phyloP scores from a whole-genome alignment of 1,140 invertebrate genomes.

The Ooceraea biroi region DNA sequence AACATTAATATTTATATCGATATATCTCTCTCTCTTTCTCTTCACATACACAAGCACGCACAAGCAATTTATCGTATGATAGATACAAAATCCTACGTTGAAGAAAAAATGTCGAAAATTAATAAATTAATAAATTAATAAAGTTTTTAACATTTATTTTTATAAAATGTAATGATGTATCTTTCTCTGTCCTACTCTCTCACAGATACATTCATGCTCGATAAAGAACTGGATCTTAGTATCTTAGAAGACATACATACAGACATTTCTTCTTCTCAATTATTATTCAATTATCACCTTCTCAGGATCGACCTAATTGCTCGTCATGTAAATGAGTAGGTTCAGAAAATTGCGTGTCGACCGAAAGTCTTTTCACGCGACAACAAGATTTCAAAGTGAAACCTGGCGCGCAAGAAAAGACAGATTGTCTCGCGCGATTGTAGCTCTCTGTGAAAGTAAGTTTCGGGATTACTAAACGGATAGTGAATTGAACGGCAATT shows the following conservation, averaged over 20 bases:
- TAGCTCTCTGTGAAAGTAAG: constrained; percentile 58
- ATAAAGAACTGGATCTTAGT: background rate
- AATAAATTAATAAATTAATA: no score
- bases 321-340: constrained; percentile 1
- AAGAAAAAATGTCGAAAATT: no score
- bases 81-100: no score
- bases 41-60: no score
- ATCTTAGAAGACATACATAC: no score
- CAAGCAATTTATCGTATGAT: no score
- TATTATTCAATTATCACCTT: background rate
- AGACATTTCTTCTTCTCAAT: constrained; percentile 9
- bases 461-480: constrained; percentile 44
- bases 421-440: constrained; percentile 38
- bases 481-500: constrained; percentile 8
- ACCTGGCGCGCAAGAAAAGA: constrained; percentile 40
- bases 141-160: no score
- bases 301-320: background rate
- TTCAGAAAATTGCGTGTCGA: constrained; percentile 1
- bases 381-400: constrained; percentile 52
- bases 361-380: constrained; percentile 15
- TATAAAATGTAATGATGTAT: no score
- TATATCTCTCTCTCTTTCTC: no score
- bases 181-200: no score
- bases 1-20: no score
- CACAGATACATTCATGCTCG: no score